These are phyloP conservation scores for Passerculus sandwichensis DNA, from an alignment of 2,797 vertebrate species.

Conservation along the genomic window DNA sequence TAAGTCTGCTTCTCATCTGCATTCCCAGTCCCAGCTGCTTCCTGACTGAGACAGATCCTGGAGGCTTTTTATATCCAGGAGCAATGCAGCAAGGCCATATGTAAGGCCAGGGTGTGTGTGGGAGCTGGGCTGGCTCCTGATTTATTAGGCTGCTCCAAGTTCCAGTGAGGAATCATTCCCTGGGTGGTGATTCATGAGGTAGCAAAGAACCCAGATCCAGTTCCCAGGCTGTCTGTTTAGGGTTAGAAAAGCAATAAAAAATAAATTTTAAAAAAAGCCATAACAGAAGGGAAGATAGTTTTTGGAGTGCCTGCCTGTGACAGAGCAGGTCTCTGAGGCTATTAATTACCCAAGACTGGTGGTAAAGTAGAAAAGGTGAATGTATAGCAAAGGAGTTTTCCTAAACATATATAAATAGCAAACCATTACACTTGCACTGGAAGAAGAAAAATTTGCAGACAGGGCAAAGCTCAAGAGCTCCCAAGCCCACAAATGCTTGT, in stretches of 20 bases:
- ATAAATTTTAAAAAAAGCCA: not conserved
- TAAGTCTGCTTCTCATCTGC: slow-evolving; percentile 46
- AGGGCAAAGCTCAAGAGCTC: not conserved
- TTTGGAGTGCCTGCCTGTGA: not conserved
- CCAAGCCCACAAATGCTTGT: not conserved
- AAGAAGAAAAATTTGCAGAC: not conserved
- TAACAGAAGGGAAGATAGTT: rapidly evolving
- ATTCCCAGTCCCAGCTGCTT: slow-evolving; percentile 46
- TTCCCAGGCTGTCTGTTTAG: not conserved
- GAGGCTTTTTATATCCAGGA: slow-evolving; percentile 44
- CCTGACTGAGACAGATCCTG: slow-evolving; percentile 38
- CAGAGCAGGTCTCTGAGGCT: not conserved
- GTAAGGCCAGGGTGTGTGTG: slow-evolving; percentile 6
- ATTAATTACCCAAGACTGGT: not conserved
- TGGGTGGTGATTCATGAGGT: slow-evolving; percentile 8
- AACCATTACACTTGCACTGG: not conserved
- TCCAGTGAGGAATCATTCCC: not conserved
- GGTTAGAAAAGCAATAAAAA: not conserved
- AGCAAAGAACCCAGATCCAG: not conserved
- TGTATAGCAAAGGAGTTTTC: not conserved
- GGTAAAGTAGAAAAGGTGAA: not conserved
- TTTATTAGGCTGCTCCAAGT: slow-evolving; percentile 15
- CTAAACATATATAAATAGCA: not conserved
- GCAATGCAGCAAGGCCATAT: slow-evolving; percentile 21
- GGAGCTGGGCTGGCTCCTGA: slow-evolving; percentile 16